phyloP scores from a whole-genome alignment of 2,113 vertebrate genomes.

The Grammomys dolichurus region DNA sequence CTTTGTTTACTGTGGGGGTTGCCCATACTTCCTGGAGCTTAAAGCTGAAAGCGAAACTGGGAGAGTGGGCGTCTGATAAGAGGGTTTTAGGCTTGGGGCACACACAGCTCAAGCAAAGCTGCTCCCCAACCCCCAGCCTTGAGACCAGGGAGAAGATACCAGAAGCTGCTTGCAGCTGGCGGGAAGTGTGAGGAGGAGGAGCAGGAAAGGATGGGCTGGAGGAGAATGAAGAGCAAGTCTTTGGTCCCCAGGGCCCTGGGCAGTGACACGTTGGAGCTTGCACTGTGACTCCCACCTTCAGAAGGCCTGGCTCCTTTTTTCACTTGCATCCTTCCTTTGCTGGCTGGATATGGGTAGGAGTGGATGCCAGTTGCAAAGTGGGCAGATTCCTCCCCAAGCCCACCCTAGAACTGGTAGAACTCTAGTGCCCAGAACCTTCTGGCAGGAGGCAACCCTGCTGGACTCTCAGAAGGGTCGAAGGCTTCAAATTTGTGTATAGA shows the following conservation, averaged over 20 bases:
- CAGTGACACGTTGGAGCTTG: background rate
- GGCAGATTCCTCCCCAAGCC: background rate
- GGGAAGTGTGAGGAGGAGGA: background rate
- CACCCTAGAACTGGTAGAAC: background rate
- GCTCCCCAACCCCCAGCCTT: background rate
- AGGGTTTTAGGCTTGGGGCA: slow-evolving; percentile 26
- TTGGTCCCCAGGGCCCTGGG: background rate
- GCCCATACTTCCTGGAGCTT: slow-evolving; percentile 68
- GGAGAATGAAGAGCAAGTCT: background rate
- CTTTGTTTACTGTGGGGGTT: slow-evolving; percentile 78
- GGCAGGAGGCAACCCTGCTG: background rate
- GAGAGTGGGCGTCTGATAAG: slow-evolving; percentile 43
- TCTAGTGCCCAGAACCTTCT: background rate
- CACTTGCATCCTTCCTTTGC: background rate
- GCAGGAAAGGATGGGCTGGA: background rate
- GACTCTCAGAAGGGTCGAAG: background rate
- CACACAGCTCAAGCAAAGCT: background rate
- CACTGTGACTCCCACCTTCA: background rate
- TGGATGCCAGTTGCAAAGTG: background rate
- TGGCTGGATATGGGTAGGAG: background rate
- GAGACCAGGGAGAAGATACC: background rate
- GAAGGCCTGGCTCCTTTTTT: background rate
- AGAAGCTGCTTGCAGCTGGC: slow-evolving; percentile 9
- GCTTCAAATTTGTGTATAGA: background rate
- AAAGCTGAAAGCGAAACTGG: slow-evolving; percentile 74